Percentiles rank a stretch among this genome's conserved stretches.
Conservation (phyloP, 2,888 invertebrate genomes). For the Philereme transversata region DNA sequence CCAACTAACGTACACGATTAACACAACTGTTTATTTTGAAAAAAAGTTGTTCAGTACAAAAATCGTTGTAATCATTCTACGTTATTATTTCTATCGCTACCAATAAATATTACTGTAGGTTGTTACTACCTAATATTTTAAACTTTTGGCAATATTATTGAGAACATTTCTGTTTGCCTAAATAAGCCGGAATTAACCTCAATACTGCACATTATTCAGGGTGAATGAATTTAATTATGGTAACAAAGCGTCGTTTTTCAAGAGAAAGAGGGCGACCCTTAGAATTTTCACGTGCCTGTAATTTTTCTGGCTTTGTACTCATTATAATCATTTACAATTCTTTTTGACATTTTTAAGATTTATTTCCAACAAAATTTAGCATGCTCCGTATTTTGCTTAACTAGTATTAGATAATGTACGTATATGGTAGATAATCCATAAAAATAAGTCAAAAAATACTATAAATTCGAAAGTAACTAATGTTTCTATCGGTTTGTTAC, state of each 20-base stretch:
- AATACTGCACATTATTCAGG: conserved; percentile 2
- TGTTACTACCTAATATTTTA: neutral
- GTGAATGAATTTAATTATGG: neutral
- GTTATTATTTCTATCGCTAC: neutral
- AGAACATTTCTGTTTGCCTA: neutral
- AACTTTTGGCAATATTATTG: neutral
- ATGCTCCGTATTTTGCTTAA: too few species aligned
- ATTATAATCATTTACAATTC: conserved; percentile 4
- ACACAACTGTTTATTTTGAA: too few species aligned
- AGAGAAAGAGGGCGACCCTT: neutral
- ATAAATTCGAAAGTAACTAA: too few species aligned
- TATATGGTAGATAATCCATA: too few species aligned
- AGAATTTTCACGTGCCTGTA: neutral
- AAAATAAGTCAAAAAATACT: too few species aligned
- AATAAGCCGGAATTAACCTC: conserved; percentile 9
- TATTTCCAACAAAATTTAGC: conserved; percentile 2
- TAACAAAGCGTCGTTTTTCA: conserved; percentile 5
- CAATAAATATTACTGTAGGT: neutral
- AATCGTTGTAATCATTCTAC: too few species aligned
- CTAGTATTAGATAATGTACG: too few species aligned
- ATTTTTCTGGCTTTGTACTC: conserved; percentile 11
- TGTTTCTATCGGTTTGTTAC: too few species aligned
- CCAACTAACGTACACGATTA: too few species aligned
- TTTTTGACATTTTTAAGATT: conserved; percentile 3
- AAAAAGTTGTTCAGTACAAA: too few species aligned